phyloP scores from a whole-genome alignment of 1,140 invertebrate species.

The Elysia chlorotica region DNA sequence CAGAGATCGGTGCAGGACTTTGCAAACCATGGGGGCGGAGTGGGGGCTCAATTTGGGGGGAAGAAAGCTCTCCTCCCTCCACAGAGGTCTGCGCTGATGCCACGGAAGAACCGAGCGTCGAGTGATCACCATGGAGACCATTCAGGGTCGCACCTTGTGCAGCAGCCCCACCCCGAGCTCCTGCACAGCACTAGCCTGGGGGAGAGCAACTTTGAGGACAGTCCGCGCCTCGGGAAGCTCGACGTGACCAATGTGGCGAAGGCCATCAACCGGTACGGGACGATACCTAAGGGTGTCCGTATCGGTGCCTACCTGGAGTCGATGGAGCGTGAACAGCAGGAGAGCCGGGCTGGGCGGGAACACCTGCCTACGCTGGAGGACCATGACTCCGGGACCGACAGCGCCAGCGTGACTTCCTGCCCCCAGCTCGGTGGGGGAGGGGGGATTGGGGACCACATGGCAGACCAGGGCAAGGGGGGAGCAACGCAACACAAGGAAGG shows the following conservation, averaged over 20 bases:
- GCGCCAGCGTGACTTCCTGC: slow-evolving; percentile 50
- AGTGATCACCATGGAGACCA: too few relatives aligned
- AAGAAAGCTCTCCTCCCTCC: slow-evolving; percentile 52
- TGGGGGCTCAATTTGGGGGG: too few relatives aligned
- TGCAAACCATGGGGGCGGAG: slow-evolving; percentile 32
- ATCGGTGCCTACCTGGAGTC: slow-evolving; percentile 96
- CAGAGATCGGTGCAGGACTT: slow-evolving; percentile 23
- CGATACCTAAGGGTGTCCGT: slow-evolving; percentile 88
- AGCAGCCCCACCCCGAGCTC: slow-evolving; percentile 1
- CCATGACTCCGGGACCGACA: slow-evolving; percentile 52
- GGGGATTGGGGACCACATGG: slow-evolving; percentile 20
- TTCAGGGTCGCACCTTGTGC: background rate
- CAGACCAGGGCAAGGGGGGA: background rate
- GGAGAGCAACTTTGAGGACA: slow-evolving; percentile 8
- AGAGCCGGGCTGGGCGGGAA: slow-evolving; percentile 29
- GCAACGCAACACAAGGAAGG: background rate
- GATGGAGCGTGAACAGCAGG: slow-evolving; percentile 62
- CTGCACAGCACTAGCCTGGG: slow-evolving; percentile 19
- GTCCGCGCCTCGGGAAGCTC: slow-evolving; percentile 65
- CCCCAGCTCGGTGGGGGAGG: slow-evolving; percentile 34
- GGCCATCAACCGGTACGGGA: slow-evolving; percentile 95
- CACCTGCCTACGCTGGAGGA: slow-evolving; percentile 40
- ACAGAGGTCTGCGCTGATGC: slow-evolving; percentile 34
- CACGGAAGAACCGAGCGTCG: slow-evolving; percentile 38
- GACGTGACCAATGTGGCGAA: slow-evolving; percentile 96